Evolutionary conservation across 2,797 vertebrate species (phyloP), one percentile per base, ranked within the genome.

Genomic region (Falco cherrug): DNA sequence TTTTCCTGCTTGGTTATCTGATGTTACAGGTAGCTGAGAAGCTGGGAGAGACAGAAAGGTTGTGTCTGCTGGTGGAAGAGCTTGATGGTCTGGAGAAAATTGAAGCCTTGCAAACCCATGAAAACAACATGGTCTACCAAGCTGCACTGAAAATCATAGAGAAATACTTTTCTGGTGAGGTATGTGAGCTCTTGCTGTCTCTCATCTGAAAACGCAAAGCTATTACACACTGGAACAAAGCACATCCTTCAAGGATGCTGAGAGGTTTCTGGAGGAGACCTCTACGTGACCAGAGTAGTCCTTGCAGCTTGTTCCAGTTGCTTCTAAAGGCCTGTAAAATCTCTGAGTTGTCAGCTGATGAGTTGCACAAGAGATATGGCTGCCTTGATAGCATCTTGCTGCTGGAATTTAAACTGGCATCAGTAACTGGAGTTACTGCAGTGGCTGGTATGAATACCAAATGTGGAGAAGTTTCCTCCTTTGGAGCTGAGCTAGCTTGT

Each of bases 91-190:
- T 99, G 89, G 99, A 99, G 77, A 98, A 97, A 69, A 98, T 99
- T 2, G 99, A 99, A 95, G 94, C 97, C 16, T 97, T 99, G 61
- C 99, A 99, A 96, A 98, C 97, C 82, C 99, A 99, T 1, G 98
- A 99, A 47, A 99, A 99, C 48, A 96, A 93, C 18, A 90, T 97
- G 15, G 97, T 99, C 54, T 98, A 99, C 94, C 96, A 92, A 93
- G 96, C 98, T n/a, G 98, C 99, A 5, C 97, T 98, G 61, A 84
- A 24, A 17, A 97, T 99, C 56, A 98, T 99, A 4, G 99, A 99
- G 61, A 99, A 98, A 84, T 98, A 99, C 97, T 99, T 99, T 65
- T 93, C 90, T 59, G 94, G 75, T 65, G 98, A 99, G 60, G 99
- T 99, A 97, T 87, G 98, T 87, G 77, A 74, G 13, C 61, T 61